These are phyloP conservation scores for Petrocephalus zakoni DNA, from an alignment of 2,113 vertebrate genomes.

Conservation along the genomic window DNA sequence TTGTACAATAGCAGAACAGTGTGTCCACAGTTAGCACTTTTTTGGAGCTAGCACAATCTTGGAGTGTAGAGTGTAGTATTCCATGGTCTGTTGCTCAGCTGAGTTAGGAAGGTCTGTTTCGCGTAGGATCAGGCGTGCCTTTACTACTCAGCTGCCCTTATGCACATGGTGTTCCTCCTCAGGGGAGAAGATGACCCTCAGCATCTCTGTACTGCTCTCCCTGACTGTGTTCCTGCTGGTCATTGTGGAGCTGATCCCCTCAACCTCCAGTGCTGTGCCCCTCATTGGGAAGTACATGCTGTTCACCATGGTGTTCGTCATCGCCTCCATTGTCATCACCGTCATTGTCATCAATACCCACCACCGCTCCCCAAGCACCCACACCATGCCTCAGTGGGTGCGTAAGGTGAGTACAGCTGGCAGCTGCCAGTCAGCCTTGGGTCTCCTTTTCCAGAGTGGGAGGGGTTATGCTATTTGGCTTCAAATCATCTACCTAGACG, in stretches of 20 bases:
- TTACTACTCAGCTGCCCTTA: not conserved
- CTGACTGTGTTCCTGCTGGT: conserved; percentile 96
- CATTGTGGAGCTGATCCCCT: conserved; percentile 95
- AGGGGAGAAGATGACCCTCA: conserved; percentile 99
- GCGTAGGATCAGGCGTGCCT: not conserved
- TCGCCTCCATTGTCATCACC: conserved; percentile 91
- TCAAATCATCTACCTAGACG: not conserved
- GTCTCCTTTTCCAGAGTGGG: not conserved
- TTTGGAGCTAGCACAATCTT: not conserved
- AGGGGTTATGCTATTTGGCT: not conserved
- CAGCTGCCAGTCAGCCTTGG: not conserved
- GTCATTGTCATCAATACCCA: conserved; percentile 96
- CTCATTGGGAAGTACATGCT: conserved; percentile 98
- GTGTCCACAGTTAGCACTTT: not conserved
- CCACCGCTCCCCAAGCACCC: conserved; percentile 93
- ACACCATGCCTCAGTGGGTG: conserved; percentile 90
- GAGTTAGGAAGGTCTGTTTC: not conserved
- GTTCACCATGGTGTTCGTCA: conserved; percentile 98
- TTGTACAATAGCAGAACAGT: not conserved
- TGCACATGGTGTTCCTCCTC: conserved; percentile 18
- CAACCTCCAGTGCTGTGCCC: conserved; percentile 91
- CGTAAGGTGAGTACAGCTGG: conserved; percentile 72
- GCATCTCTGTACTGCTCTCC: conserved; percentile 91
- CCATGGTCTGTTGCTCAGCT: not conserved
- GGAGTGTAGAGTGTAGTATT: not conserved